phyloP scores from a whole-genome alignment of 2,888 invertebrate genomes.

The Nomada ferruginata region DNA sequence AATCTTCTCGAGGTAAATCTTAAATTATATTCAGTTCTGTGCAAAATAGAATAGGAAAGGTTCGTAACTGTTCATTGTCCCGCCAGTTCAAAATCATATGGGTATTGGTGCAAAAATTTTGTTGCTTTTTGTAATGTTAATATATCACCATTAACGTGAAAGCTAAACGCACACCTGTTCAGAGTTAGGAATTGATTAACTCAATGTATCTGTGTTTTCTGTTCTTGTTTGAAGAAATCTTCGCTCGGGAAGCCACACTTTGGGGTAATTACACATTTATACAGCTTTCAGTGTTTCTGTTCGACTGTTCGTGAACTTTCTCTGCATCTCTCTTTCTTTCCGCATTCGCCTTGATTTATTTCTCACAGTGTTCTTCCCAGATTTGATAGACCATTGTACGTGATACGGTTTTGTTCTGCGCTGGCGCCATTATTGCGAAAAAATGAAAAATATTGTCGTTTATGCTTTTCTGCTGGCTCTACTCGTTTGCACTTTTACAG shows the following conservation, averaged over 20 bases:
- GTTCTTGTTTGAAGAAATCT: constrained; percentile 70
- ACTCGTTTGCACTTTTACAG: constrained; percentile 13
- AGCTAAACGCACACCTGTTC: neutral
- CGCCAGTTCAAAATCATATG: neutral
- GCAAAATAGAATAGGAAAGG: neutral
- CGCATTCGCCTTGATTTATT: constrained; percentile 19
- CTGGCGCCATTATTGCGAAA: no score
- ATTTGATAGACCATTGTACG: neutral
- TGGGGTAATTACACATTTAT: constrained; percentile 78
- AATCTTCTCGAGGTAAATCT: neutral
- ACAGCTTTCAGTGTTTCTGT: constrained; percentile 61
- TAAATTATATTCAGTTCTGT: neutral
- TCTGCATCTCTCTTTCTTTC: constrained; percentile 46
- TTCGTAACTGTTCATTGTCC: neutral
- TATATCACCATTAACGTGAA: neutral
- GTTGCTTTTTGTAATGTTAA: neutral
- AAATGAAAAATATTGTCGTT: no score
- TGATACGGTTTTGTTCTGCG: no score
- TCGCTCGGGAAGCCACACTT: constrained; percentile 69
- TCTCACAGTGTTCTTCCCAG: constrained; percentile 11
- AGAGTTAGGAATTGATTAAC: constrained; percentile 50
- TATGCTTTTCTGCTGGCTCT: constrained; percentile 6
- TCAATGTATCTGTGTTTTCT: constrained; percentile 58
- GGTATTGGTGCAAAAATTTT: neutral
- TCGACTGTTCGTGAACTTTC: constrained; percentile 48